phyloP scores from a whole-genome alignment of 2,888 invertebrate species.

The Acrobeloides nanus region DNA sequence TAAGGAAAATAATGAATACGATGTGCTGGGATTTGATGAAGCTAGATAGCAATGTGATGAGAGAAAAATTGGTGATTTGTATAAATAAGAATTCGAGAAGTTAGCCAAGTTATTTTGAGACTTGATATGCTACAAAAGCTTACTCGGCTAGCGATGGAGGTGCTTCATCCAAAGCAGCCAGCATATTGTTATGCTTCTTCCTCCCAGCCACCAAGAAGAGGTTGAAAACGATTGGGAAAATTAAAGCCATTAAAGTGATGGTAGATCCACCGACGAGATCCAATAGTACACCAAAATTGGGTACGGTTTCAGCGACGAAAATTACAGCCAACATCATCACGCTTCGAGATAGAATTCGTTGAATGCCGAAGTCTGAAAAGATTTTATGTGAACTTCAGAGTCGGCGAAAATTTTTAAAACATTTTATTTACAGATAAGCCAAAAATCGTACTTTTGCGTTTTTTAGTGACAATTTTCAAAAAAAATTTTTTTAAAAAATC shows the following conservation, averaged over 20 bases:
- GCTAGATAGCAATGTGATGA: neutral
- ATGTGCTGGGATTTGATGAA: too few relatives aligned
- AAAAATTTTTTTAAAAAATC: too few relatives aligned
- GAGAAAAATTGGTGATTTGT: constrained; percentile 1
- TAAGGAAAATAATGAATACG: too few relatives aligned
- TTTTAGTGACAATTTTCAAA: too few relatives aligned
- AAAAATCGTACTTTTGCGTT: too few relatives aligned
- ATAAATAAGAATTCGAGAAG: neutral
- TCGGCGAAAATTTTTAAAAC: too few relatives aligned
- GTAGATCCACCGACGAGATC: constrained; percentile 43
- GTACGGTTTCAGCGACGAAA: constrained; percentile 41
- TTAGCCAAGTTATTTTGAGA: neutral
- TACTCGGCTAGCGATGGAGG: constrained; percentile 33
- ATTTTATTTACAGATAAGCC: neutral
- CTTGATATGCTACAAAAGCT: constrained; percentile 6
- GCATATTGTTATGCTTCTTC: constrained; percentile 20
- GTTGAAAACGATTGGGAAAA: constrained; percentile 44
- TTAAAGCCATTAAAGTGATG: constrained; percentile 45
- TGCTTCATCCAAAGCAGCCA: constrained; percentile 22
- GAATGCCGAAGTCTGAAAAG: constrained; percentile 29
- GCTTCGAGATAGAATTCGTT: constrained; percentile 32
- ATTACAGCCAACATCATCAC: constrained; percentile 39
- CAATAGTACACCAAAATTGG: constrained; percentile 44
- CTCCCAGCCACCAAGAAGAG: constrained; percentile 30
- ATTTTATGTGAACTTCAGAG: too few relatives aligned